These are phyloP conservation scores for Conus canariensis DNA, from an alignment of 2,888 invertebrate species.

Conservation along the genomic window DNA sequence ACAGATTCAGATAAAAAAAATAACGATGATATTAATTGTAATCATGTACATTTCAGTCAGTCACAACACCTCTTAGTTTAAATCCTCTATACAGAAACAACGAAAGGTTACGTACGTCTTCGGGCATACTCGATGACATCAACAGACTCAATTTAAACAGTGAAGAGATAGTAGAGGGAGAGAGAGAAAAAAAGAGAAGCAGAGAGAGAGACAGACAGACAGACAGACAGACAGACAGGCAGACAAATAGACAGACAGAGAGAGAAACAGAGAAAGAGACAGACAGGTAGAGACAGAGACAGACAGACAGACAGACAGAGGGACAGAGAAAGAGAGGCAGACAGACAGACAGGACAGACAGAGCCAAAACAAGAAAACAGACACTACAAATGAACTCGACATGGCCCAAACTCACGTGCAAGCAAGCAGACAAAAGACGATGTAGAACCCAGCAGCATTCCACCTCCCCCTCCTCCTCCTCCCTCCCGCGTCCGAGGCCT, in stretches of 20 bases:
- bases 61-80: too few relatives aligned
- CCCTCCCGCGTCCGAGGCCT: too few relatives aligned
- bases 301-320: not conserved
- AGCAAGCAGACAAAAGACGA: too few relatives aligned
- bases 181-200: not conserved
- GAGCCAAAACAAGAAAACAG: not conserved
- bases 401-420: too few relatives aligned
- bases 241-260: not conserved
- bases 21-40: too few relatives aligned
- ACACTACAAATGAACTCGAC: not conserved
- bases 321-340: not conserved
- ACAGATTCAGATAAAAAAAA: too few relatives aligned
- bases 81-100: rapidly evolving
- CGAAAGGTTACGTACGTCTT: rapidly evolving
- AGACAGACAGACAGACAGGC: not conserved
- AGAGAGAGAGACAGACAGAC: not conserved
- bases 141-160: too few relatives aligned
- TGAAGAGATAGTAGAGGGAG: not conserved
- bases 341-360: not conserved
- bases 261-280: not conserved
- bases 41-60: too few relatives aligned
- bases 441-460: too few relatives aligned
- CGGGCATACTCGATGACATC: too few relatives aligned
- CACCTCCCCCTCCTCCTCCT: too few relatives aligned
- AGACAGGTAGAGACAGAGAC: not conserved